phyloP scores from a whole-genome alignment of 2,797 vertebrate species.

The Gallinago solitaria region DNA sequence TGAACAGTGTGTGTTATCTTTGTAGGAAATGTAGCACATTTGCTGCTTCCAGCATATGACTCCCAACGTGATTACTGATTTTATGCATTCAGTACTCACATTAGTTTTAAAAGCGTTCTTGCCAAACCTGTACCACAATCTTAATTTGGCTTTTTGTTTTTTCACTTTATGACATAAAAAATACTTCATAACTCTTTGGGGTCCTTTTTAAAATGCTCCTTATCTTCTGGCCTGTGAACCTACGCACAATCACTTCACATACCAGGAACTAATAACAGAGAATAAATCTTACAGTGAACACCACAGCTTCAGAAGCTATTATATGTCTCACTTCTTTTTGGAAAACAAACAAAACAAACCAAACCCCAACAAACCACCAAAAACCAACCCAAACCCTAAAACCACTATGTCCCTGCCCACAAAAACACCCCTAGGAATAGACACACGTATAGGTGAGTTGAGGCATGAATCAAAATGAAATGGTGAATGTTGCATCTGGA shows the following conservation, averaged over 20 bases:
- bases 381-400: rapidly evolving
- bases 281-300: background rate
- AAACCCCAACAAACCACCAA: background rate
- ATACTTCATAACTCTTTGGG: background rate
- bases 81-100: background rate
- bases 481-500: background rate
- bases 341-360: background rate
- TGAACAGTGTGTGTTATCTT: background rate
- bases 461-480: background rate
- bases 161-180: background rate
- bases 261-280: background rate
- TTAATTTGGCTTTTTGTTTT: background rate
- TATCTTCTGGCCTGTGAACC: background rate
- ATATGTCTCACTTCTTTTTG: background rate
- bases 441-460: background rate
- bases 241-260: background rate
- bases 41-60: background rate
- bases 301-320: background rate
- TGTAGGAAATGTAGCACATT: background rate
- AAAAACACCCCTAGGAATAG: background rate
- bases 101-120: constrained; percentile 2
- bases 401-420: rapidly evolving
- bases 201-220: background rate
- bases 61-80: constrained; percentile 18
- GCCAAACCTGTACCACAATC: background rate